Percentiles rank a stretch among this genome's conserved stretches.
Evolutionary conservation across 1,140 invertebrate species (phyloP).

Genomic region (Spodoptera frugiperda): DNA sequence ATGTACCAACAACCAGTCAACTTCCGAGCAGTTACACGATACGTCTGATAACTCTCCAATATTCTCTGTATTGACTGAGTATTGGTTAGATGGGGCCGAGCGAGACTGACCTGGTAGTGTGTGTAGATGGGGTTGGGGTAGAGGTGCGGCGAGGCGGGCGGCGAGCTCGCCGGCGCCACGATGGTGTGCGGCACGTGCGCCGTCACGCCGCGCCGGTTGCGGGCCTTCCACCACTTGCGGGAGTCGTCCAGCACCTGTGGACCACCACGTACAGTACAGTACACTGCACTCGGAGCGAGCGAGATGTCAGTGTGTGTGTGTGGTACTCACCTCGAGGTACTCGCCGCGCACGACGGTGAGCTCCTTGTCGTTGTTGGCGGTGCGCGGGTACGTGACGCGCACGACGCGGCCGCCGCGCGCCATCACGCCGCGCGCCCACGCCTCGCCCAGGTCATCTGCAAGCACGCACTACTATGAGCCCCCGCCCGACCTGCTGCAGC

Average conservation of each 20-base stretch:
- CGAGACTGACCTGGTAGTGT: slow-evolving; percentile 70
- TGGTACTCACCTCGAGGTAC: slow-evolving; percentile 93
- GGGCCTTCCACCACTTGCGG: slow-evolving; percentile 99
- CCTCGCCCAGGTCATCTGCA: slow-evolving; percentile 84
- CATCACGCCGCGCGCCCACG: slow-evolving; percentile 92
- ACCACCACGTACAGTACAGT: neutral
- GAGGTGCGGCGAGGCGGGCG: slow-evolving; percentile 87
- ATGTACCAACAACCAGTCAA: no score
- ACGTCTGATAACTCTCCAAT: no score
- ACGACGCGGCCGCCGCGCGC: slow-evolving; percentile 93
- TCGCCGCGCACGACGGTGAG: slow-evolving; percentile 98
- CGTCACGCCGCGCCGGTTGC: slow-evolving; percentile 94
- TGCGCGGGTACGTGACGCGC: slow-evolving; percentile 97
- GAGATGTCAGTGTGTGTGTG: neutral
- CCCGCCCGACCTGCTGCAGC: neutral
- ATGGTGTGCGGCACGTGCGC: slow-evolving; percentile 99
- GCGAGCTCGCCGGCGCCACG: slow-evolving; percentile 89
- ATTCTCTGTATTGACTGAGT: no score
- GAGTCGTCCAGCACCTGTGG: slow-evolving; percentile 97
- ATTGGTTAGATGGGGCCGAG: no score
- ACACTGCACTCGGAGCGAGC: neutral
- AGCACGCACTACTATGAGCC: neutral
- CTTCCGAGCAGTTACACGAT: no score
- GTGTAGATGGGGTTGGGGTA: slow-evolving; percentile 92
- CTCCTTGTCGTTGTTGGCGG: slow-evolving; percentile 99